These are phyloP conservation scores for Protophormia terraenovae DNA, from an alignment of 2,888 invertebrate species.

Conservation along the genomic window DNA sequence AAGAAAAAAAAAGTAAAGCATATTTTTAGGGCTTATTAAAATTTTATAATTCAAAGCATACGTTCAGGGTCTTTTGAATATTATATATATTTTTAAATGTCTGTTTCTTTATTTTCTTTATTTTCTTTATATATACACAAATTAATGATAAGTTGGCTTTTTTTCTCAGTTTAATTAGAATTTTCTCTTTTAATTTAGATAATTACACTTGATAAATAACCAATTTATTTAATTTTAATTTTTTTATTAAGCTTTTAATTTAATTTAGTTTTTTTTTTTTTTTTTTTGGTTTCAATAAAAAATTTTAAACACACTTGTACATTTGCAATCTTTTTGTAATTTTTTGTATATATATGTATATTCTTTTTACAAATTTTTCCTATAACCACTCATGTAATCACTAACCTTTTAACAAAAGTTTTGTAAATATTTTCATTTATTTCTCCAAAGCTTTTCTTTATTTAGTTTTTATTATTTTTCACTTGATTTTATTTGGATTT, in stretches of 20 bases:
- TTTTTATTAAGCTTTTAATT: background rate
- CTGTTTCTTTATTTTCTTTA: background rate
- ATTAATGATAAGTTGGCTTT: background rate
- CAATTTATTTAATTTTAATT: background rate
- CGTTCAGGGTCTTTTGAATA: slow-evolving; percentile 61
- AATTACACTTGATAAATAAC: background rate
- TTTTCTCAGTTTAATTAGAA: background rate
- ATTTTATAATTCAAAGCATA: slow-evolving; percentile 56
- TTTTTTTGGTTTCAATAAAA: too few species aligned
- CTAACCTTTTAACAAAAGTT: slow-evolving; percentile 56
- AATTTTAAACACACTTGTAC: background rate
- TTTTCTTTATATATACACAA: background rate
- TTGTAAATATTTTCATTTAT: slow-evolving; percentile 45
- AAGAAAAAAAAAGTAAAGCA: background rate
- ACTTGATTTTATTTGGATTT: slow-evolving; percentile 7
- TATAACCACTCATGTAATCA: slow-evolving; percentile 66
- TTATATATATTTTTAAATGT: slow-evolving; percentile 20
- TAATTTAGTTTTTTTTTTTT: background rate
- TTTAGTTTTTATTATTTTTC: slow-evolving; percentile 15
- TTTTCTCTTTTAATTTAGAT: background rate
- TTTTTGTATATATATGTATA: background rate
- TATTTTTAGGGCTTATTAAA: slow-evolving; percentile 45
- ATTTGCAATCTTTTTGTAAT: too few species aligned
- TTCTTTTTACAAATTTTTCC: background rate
- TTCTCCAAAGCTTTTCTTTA: slow-evolving; percentile 23